phyloP scores from a whole-genome alignment of 2,797 vertebrate species.

The Otolemur crassicaudatus region DNA sequence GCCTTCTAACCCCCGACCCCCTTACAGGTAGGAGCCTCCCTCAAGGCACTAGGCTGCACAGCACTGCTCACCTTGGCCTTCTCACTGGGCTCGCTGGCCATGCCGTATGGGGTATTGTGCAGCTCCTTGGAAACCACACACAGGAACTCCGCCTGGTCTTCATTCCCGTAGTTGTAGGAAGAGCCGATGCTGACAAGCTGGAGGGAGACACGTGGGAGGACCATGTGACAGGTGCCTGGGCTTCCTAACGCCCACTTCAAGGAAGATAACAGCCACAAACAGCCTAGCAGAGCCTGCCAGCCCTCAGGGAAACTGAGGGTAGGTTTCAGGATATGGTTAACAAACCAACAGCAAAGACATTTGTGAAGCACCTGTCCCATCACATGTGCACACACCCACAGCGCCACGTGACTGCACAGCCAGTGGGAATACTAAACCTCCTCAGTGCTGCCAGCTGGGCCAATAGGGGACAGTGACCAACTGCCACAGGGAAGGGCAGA shows the following conservation, averaged over 20 bases:
- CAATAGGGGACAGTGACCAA: background rate
- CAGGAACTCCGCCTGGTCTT: slow-evolving; percentile 99
- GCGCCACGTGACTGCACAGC: accelerated
- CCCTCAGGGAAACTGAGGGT: background rate
- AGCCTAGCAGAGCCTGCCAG: background rate
- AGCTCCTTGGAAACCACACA: slow-evolving; percentile 99
- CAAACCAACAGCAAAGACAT: background rate
- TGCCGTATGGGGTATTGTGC: slow-evolving; percentile 96
- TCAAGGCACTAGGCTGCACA: background rate
- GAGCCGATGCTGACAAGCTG: slow-evolving; percentile 99
- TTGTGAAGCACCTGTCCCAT: background rate
- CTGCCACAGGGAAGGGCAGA: background rate
- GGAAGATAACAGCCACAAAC: background rate
- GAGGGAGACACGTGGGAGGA: slow-evolving; percentile 14
- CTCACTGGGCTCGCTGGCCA: slow-evolving; percentile 96
- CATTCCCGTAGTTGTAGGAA: slow-evolving; percentile 99
- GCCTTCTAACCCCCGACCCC: background rate
- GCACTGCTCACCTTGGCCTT: slow-evolving; percentile 96
- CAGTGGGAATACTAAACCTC: background rate
- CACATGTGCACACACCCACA: accelerated
- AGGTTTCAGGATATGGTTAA: background rate
- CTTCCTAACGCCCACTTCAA: background rate
- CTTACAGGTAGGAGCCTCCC: background rate
- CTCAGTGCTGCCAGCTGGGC: background rate
- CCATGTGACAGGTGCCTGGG: background rate